Percentiles rank a stretch among this genome's conserved stretches.
Conservation (phyloP, 2,888 invertebrate genomes). For the Tiliacea citrago region DNA sequence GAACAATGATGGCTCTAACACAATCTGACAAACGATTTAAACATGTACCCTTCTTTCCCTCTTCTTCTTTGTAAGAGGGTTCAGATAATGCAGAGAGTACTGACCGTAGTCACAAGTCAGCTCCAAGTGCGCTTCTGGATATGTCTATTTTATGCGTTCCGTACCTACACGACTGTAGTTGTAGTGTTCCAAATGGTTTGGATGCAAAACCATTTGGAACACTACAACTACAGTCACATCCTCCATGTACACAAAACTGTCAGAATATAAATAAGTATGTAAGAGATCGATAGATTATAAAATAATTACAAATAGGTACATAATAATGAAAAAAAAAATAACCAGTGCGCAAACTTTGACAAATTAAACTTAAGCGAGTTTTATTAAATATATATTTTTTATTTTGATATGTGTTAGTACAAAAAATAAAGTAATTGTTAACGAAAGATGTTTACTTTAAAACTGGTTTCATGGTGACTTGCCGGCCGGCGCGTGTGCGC, state of each 20-base stretch:
- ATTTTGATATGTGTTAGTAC: too few relatives aligned
- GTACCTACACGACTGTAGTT: too few relatives aligned
- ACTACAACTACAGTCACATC: background rate
- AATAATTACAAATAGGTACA: background rate
- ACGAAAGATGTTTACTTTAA: too few relatives aligned
- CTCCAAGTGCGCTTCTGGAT: constrained; percentile 36
- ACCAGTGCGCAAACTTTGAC: too few relatives aligned
- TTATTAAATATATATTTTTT: too few relatives aligned
- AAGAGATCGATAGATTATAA: background rate
- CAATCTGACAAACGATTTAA: background rate
- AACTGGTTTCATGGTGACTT: too few relatives aligned
- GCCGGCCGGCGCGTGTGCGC: too few relatives aligned
- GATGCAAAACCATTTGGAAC: background rate
- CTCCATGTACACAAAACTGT: background rate
- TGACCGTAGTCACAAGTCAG: constrained; percentile 1
- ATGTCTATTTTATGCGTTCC: constrained; percentile 42
- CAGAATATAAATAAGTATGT: background rate
- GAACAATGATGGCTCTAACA: background rate
- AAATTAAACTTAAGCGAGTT: too few relatives aligned
- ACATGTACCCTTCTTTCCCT: background rate
- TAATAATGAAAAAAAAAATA: background rate
- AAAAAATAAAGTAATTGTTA: too few relatives aligned
- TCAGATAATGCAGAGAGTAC: too few relatives aligned
- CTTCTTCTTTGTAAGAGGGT: too few relatives aligned
- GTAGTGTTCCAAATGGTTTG: too few relatives aligned